These are phyloP conservation scores for Stigmatopora argus DNA, from an alignment of 2,113 vertebrate species.

Conservation along the genomic window DNA sequence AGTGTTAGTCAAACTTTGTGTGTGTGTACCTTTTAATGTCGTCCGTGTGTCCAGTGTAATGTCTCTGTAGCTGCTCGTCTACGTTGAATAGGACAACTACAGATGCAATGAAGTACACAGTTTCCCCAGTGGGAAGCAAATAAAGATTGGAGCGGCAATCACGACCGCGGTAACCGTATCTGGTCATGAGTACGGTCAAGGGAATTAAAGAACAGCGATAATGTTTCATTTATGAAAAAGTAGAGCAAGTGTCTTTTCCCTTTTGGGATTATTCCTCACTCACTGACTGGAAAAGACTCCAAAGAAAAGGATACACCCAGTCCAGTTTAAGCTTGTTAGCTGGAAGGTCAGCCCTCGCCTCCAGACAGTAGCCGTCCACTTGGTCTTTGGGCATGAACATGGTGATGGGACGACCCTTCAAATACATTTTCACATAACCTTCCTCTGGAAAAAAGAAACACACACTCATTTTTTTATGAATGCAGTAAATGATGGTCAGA, in stretches of 20 bases:
- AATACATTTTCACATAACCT: constrained; percentile 98
- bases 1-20: background rate
- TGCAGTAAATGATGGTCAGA: background rate
- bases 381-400: constrained; percentile 97
- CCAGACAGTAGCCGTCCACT: constrained; percentile 89
- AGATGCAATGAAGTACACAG: constrained; percentile 93
- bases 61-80: constrained; percentile 91
- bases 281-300: background rate
- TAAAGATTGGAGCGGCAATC: constrained; percentile 97
- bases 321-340: constrained; percentile 90
- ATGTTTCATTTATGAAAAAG: background rate
- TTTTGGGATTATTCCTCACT: background rate
- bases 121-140: constrained; percentile 94
- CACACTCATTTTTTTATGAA: constrained; percentile 33
- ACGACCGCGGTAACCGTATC: constrained; percentile 92
- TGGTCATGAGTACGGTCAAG: constrained; percentile 69
- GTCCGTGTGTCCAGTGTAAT: constrained; percentile 91
- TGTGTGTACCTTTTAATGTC: constrained; percentile 90
- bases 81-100: constrained; percentile 94
- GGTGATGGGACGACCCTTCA: constrained; percentile 93
- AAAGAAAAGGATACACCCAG: constrained; percentile 96
- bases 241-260: too few relatives aligned
- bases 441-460: constrained; percentile 82
- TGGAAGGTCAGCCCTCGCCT: constrained; percentile 86
- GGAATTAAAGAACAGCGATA: background rate